Evolutionary conservation across 2,113 vertebrate species (phyloP).

Genomic region (Myxocyprinus asiaticus): DNA sequence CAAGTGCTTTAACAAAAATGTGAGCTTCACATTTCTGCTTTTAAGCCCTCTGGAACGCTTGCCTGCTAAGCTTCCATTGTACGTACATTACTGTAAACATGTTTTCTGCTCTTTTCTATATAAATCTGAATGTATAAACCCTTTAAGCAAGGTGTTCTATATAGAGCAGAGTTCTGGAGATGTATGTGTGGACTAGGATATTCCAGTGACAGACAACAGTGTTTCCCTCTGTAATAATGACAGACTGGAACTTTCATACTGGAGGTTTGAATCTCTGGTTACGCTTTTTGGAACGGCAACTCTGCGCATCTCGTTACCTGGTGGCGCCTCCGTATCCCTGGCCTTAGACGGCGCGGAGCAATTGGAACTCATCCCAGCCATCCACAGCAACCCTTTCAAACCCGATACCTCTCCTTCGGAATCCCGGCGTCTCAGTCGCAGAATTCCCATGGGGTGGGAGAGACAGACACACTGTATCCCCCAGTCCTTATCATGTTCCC

Average conservation of each 20-base stretch:
- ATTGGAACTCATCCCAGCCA: constrained; percentile 85
- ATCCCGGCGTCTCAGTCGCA: constrained; percentile 75
- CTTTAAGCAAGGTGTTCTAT: constrained; percentile 1
- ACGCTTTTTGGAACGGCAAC: constrained; percentile 81
- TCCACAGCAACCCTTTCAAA: constrained; percentile 79
- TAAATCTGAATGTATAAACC: no score
- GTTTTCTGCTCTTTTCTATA: no score
- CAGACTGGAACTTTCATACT: constrained; percentile 69
- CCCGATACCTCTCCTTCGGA: constrained; percentile 82
- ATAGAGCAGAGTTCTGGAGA: not conserved
- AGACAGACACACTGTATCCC: constrained; percentile 70
- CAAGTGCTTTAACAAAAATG: no score
- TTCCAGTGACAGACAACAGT: constrained; percentile 18
- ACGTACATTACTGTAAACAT: no score
- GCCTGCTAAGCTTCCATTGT: no score
- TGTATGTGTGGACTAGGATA: constrained; percentile 14
- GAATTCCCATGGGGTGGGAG: constrained; percentile 81
- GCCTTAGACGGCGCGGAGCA: constrained; percentile 79
- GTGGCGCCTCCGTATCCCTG: constrained; percentile 85
- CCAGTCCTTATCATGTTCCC: constrained; percentile 74
- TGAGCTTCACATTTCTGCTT: no score
- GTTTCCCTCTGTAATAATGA: constrained; percentile 55
- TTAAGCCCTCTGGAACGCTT: no score
- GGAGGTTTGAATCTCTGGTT: constrained; percentile 87
- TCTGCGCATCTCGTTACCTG: constrained; percentile 84